Percentiles rank a stretch among this genome's conserved stretches.
These are phyloP conservation scores for Lochmaea capreae DNA, from an alignment of 2,888 invertebrate genomes.

Conservation along the genomic window DNA sequence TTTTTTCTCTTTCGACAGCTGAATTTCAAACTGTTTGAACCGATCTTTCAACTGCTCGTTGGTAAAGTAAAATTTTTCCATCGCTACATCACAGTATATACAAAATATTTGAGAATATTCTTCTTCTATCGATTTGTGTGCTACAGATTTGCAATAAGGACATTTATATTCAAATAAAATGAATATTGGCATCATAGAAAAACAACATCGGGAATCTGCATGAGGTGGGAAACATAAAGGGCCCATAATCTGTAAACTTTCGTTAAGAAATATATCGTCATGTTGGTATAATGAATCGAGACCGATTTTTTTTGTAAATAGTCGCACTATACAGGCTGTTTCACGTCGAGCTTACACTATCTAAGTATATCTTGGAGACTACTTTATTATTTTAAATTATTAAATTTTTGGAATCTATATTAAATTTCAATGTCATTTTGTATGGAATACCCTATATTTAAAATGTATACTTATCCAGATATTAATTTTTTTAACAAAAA, in stretches of 20 bases:
- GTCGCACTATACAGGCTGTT: no score
- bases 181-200: slow-evolving; percentile 60
- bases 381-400: no score
- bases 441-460: no score
- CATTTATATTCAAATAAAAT: slow-evolving; percentile 60
- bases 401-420: no score
- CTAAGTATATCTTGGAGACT: no score
- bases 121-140: slow-evolving; percentile 54
- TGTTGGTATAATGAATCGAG: background rate
- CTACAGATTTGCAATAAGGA: slow-evolving; percentile 56
- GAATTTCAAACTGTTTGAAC: slow-evolving; percentile 16
- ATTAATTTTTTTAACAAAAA: no score
- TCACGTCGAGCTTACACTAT: no score
- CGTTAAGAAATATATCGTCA: slow-evolving; percentile 23
- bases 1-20: slow-evolving; percentile 35
- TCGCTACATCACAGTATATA: slow-evolving; percentile 60
- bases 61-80: slow-evolving; percentile 49
- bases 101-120: slow-evolving; percentile 55
- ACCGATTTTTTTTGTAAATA: no score
- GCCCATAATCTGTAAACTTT: slow-evolving; percentile 55
- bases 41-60: slow-evolving; percentile 19
- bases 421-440: no score
- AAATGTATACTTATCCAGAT: no score
- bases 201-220: slow-evolving; percentile 57
- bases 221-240: slow-evolving; percentile 59